Evolutionary conservation across 2,888 invertebrate genomes (phyloP).

Genomic region (Oxyteleia sp.): DNA sequence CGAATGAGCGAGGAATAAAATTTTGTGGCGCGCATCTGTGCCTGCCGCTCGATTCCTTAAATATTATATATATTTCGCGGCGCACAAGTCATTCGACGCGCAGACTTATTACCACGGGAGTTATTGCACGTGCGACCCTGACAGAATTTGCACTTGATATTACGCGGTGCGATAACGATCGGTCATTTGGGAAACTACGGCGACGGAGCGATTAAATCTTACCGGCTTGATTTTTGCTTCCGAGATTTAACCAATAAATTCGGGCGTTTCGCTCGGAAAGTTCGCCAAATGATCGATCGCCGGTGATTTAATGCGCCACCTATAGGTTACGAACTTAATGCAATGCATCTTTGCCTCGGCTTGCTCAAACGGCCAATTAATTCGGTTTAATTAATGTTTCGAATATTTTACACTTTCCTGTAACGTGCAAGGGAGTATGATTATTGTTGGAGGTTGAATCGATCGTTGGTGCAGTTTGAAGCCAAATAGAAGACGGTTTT

Average conservation of each 20-base stretch:
- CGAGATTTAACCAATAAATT: constrained; percentile 33
- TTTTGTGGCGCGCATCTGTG: constrained; percentile 59
- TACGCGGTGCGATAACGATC: constrained; percentile 32
- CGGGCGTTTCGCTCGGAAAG: constrained; percentile 29
- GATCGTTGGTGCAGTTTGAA: not conserved
- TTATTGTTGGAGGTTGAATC: constrained; percentile 11
- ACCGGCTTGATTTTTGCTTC: constrained; percentile 42
- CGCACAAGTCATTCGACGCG: constrained; percentile 8
- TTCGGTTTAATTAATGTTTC: constrained; percentile 52
- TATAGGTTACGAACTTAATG: constrained; percentile 40
- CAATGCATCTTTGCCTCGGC: constrained; percentile 31
- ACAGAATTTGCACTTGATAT: constrained; percentile 12
- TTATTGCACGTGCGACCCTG: not conserved
- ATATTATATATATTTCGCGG: constrained; percentile 40
- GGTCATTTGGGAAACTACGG: constrained; percentile 31
- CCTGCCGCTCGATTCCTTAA: constrained; percentile 31
- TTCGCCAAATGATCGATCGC: constrained; percentile 54
- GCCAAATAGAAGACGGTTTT: not conserved
- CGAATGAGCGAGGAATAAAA: constrained; percentile 64
- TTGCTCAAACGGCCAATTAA: constrained; percentile 39
- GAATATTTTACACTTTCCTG: constrained; percentile 11
- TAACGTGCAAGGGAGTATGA: not conserved
- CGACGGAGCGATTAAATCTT: constrained; percentile 39
- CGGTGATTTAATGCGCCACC: constrained; percentile 38
- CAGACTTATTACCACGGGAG: constrained; percentile 24